Conservation (phyloP, 2,113 vertebrate genomes). For the Mesocricetus auratus region DNA sequence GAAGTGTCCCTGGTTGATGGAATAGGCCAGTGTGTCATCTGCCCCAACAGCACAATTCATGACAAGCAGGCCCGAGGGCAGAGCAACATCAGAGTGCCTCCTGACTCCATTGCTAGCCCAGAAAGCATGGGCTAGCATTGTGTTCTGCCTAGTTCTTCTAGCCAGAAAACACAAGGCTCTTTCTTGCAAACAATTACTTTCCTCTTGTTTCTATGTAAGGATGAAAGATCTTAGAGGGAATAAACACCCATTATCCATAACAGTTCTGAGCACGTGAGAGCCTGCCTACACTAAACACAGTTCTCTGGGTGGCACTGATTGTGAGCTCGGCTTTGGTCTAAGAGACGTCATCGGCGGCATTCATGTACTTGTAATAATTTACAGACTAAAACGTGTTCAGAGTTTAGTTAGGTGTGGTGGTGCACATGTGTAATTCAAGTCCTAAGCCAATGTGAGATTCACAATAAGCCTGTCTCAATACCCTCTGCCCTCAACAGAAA, state of each 20-base stretch:
- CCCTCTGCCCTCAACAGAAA: no score
- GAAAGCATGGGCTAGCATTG: not conserved
- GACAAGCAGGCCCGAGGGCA: not conserved
- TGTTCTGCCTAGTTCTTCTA: not conserved
- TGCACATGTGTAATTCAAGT: not conserved
- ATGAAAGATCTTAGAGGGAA: not conserved
- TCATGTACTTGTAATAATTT: not conserved
- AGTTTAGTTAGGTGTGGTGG: not conserved
- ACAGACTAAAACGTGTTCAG: not conserved
- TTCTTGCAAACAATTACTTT: not conserved
- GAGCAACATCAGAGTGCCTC: not conserved
- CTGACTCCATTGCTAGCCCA: not conserved
- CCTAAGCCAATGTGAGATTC: not conserved
- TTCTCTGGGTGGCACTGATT: fast-evolving
- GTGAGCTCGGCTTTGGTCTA: not conserved
- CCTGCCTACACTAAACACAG: not conserved
- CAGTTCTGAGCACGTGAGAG: not conserved
- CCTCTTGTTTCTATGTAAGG: not conserved
- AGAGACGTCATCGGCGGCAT: not conserved
- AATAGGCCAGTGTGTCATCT: not conserved
- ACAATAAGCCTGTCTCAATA: not conserved
- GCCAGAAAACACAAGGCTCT: not conserved
- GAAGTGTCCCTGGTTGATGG: not conserved
- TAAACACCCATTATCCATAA: not conserved
- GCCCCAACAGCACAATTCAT: not conserved